Evolutionary conservation across 2,888 invertebrate species (phyloP), one percentile per base, ranked within the genome.

Genomic region (Nephrotoma appendiculata): DNA sequence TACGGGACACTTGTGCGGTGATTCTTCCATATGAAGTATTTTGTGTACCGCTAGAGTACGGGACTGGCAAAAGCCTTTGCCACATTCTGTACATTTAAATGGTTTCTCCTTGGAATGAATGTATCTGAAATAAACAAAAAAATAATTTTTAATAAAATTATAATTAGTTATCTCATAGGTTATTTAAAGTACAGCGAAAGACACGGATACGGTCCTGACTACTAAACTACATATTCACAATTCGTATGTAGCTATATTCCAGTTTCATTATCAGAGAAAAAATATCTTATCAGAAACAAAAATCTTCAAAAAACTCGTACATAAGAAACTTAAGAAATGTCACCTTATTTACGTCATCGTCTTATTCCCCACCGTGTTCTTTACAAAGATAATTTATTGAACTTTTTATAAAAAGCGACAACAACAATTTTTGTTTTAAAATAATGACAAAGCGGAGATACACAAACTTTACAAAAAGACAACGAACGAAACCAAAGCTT

Each of bases 81-180:
- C 98, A 90, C 99, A 99, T 92, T 98, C 96, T 86, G 95, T 95
- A 91, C 98, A 99, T 92, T 98, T 98, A 93, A 98, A 99, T 0
- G 99, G 98, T 90, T 99, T 99, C 92, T 98, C 98, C 92, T 98
- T 98, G 88, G 97, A 97, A 92, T 99, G 98, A 89, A 98, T 99
- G 92, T 98, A 99, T 93, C 98, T 98, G 94, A 48, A 94, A 93
- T 90, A 91, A 92, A 89, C 89, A 91, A 91, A 90, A 88, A 86
- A 87, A 85, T 15, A 6, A 15, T 19, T 5, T 1, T 57, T 57
- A 57, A 57, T 57, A 57, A 57, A 57, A 6, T 15, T 57, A 31
- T 31, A 31, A 31, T 31, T 31, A 31, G 31, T 3, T 31, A 31
- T 31, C 31, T 31, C 31, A 2, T 31, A 6, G 52, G 6, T 57